phyloP scores from a whole-genome alignment of 2,888 invertebrate genomes.

The Perizoma affinitatum region DNA sequence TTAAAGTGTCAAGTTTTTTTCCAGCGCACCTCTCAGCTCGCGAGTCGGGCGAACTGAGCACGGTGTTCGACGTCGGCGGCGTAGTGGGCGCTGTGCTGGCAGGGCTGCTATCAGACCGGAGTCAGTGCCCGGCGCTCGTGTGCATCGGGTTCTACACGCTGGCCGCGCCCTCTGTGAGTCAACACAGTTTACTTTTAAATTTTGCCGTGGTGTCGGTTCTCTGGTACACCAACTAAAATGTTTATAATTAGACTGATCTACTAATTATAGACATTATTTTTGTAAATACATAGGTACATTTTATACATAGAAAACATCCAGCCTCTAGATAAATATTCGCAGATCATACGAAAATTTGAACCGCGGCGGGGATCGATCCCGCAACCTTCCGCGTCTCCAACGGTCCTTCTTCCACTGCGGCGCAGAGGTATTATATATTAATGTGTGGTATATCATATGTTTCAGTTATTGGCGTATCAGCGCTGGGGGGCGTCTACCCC shows the following conservation, averaged over 20 bases:
- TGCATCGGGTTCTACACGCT: constrained; percentile 91
- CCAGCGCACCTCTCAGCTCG: constrained; percentile 87
- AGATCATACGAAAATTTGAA: too few species aligned
- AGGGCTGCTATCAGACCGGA: constrained; percentile 92
- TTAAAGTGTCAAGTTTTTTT: background rate
- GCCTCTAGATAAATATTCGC: too few species aligned
- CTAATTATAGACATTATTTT: too few species aligned
- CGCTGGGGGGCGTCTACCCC: constrained; percentile 86
- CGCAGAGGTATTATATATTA: background rate
- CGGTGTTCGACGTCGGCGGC: constrained; percentile 95
- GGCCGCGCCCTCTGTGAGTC: constrained; percentile 91
- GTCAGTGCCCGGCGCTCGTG: constrained; percentile 93
- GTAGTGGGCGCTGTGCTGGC: constrained; percentile 95
- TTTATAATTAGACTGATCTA: too few species aligned
- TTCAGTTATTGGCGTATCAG: constrained; percentile 92
- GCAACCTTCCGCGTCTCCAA: too few species aligned
- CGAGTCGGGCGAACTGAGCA: constrained; percentile 90
- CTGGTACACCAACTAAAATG: too few species aligned
- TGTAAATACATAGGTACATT: too few species aligned
- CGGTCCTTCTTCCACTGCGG: too few species aligned
- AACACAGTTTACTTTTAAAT: too few species aligned
- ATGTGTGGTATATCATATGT: background rate
- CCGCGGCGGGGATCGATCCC: too few species aligned
- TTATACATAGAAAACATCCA: too few species aligned
- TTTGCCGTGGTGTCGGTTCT: too few species aligned